Base-by-base conservation (phyloP, 1,140 invertebrate species). In the Oncopodura yosiiana region DNA sequence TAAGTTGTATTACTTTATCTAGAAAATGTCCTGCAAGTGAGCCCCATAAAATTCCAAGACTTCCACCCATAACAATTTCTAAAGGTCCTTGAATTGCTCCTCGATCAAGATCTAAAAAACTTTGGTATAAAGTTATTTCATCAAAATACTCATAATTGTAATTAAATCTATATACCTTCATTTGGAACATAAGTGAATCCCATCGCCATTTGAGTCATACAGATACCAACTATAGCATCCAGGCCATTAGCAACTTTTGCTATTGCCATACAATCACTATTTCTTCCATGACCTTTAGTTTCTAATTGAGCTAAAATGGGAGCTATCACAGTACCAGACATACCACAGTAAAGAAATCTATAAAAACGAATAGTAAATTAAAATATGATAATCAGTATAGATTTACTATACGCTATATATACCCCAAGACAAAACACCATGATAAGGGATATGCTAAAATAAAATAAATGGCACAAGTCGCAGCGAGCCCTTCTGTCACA, bases 161-260 rank as follows among this genome's bases (percentile, higher is more conserved):
- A 41, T 37, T 45, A 21, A 16, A 8, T 11, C 18, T 30, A 24
- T 12, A 12, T 37, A 63, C 61, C 57, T n/a, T n/a, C n/a, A 24
- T 60, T 27, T 6, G 38, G n/a, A n/a, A n/a, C 34, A 36, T 49
- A 63, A 6, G 55, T 49, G 38, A 63, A 60, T 23, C 61, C 61
- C 12, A 57, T 30, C 12, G 50, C 48, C 4, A 53, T 29, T 39
- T 60, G 49, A 8, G 58, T 44, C 45, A 63, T 39, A 23, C 32
- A 39, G 48, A 63, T 63, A 4, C 53, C 61, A 19, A 63, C 36
- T 34, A 57, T 50, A 27, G 61, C 61, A 36, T 63, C 61, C 14
- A 63, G 54, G 12, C 61, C 61, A 49, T 58, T 53, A 32, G 39
- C 61, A 9, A 30, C 49, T 41, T 56, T 63, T 14, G 51, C 58